Evolutionary conservation across 2,797 vertebrate genomes (phyloP).

Genomic region (Xerus rutilus): DNA sequence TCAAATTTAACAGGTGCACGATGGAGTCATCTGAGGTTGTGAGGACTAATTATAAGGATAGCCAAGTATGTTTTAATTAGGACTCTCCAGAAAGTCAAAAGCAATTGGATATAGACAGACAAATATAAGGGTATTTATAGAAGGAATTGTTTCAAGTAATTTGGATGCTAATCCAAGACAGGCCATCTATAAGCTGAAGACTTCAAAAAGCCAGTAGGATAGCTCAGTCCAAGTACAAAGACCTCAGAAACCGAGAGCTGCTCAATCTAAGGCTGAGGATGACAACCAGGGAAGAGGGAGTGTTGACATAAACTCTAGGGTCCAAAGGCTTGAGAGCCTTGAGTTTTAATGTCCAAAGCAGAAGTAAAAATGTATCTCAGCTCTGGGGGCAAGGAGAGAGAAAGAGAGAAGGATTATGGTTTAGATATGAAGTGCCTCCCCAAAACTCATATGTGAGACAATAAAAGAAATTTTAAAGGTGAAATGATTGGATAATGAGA

Average conservation of each 20-base stretch:
- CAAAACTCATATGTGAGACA: too few relatives aligned
- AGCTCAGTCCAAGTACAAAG: neutral
- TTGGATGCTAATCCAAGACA: neutral
- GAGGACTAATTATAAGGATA: neutral
- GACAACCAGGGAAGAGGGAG: neutral
- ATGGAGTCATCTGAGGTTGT: neutral
- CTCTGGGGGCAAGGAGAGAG: too few relatives aligned
- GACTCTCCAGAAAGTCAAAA: neutral
- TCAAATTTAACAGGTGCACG: neutral
- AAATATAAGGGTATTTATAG: neutral
- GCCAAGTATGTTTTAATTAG: neutral
- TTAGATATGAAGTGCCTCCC: too few relatives aligned
- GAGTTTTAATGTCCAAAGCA: neutral
- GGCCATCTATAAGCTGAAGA: too few relatives aligned
- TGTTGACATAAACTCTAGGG: neutral
- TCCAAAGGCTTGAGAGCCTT: neutral
- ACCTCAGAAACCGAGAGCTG: neutral
- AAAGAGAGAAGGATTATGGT: too few relatives aligned
- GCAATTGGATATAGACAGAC: neutral
- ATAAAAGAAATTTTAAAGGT: too few relatives aligned
- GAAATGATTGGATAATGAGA: too few relatives aligned
- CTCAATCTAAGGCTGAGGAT: neutral
- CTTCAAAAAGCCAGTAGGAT: too few relatives aligned
- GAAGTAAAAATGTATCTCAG: neutral
- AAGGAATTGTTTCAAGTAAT: neutral